Evolutionary conservation across 2,797 vertebrate genomes (phyloP), one percentile per base, ranked within the genome.

Genomic region (Sebastes vulpes): DNA sequence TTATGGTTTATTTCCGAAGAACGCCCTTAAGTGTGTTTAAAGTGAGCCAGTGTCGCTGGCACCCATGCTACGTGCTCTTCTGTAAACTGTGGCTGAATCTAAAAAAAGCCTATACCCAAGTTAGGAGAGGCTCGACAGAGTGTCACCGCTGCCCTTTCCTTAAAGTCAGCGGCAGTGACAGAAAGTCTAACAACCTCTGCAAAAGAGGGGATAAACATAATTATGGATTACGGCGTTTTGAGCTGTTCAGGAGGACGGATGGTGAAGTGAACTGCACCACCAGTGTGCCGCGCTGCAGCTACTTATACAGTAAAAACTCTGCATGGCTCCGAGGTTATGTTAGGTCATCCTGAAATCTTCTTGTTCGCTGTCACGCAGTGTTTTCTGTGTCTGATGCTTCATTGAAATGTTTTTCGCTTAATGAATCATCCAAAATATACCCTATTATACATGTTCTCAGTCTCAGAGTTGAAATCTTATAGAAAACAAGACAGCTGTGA

Each of bases 141-240:
- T 59, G 66, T 58, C 58, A 53, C 58, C 8, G 59, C 70, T 66
- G 65, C 26, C n/a, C 54, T 73, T 71, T 68, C 9, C 38, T 12
- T 53, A 9, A 18, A 80, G 66, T 71, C 77, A 78, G 69, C 1
- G 7, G 38, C 32, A 4, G 10, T 60, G 69, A 75, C 70, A 83
- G 54, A 31, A 64, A 60, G 67, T 67, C 67, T 76, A 35, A 72
- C 63, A 75, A 69, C 73, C 68, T 76, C 75, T 77, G 83, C 72
- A 84, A 69, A 87, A 77, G 25, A 57, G 26, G 32, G 76, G 65
- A 79, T 81, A 64, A 85, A 75, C 74, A 75, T 68, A 50, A 81
- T 67, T 56, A 67, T 75, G 84, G 83, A 86, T 77, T 65, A 83
- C 32, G 28, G 23, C 3, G 5, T 59, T 70, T 52, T 48, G 71